Conservation (phyloP, 2,113 vertebrate genomes). For the cattle (Bos taurus) region ARS-UCD2.0 NC_037357.1:57705001-57705500, state of each 20-base stretch:
- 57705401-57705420: not conserved
- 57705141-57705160: slow-evolving; percentile 9
- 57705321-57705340: not conserved
- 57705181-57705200: slow-evolving; percentile 1
- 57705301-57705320: not conserved
- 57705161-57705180: slow-evolving; percentile 7
- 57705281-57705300: not conserved
- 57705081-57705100: not conserved
- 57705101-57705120: not conserved
- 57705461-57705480: not conserved
- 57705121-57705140: not conserved
- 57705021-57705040: slow-evolving; percentile 8
- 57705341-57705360: not conserved
- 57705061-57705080: not conserved
- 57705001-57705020: not conserved
- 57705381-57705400: not conserved
- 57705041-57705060: slow-evolving; percentile 12
- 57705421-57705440: not conserved
- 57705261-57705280: not conserved
- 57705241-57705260: not conserved
- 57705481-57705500: not conserved
- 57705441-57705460: not conserved
- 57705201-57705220: not conserved
- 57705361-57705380: not conserved
- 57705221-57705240: slow-evolving; percentile 10